These are phyloP conservation scores for Percopsis omiscomaycus DNA, from an alignment of 2,797 vertebrate genomes.

Conservation along the genomic window DNA sequence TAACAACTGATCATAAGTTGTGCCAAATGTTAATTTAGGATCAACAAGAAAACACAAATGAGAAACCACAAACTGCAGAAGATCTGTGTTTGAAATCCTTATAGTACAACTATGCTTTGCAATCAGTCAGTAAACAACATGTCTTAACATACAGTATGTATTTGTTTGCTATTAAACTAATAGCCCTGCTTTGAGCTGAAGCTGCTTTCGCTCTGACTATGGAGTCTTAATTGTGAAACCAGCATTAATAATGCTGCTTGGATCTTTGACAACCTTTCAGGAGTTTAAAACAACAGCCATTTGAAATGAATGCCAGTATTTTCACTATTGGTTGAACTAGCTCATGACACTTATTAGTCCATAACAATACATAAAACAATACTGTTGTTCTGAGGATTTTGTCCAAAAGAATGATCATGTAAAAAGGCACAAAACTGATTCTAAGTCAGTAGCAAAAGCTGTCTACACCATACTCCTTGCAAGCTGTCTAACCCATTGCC, in stretches of 20 bases:
- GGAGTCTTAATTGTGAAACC: constrained; percentile 2
- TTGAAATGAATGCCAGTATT: too few relatives aligned
- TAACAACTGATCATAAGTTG: too few relatives aligned
- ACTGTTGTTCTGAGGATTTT: too few relatives aligned
- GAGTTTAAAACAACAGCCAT: too few relatives aligned
- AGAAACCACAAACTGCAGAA: neutral
- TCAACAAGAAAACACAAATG: neutral
- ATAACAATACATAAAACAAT: neutral
- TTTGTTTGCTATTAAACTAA: constrained; percentile 1
- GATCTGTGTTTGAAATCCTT: neutral
- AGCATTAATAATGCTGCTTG: too few relatives aligned
- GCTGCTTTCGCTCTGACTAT: constrained; percentile 17
- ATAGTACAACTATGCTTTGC: neutral
- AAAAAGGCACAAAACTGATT: constrained; percentile 20
- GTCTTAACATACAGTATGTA: neutral
- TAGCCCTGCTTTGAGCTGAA: neutral
- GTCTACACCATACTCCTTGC: neutral
- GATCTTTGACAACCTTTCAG: too few relatives aligned
- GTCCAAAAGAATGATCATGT: too few relatives aligned
- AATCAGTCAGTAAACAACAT: neutral
- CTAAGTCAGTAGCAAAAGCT: constrained; percentile 24
- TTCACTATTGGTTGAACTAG: too few relatives aligned
- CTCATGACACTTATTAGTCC: neutral
- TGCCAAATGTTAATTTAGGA: neutral
- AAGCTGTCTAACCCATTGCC: constrained; percentile 47